Evolutionary conservation across 2,888 invertebrate species (phyloP).

Genomic region (Drosophila paramelanica): DNA sequence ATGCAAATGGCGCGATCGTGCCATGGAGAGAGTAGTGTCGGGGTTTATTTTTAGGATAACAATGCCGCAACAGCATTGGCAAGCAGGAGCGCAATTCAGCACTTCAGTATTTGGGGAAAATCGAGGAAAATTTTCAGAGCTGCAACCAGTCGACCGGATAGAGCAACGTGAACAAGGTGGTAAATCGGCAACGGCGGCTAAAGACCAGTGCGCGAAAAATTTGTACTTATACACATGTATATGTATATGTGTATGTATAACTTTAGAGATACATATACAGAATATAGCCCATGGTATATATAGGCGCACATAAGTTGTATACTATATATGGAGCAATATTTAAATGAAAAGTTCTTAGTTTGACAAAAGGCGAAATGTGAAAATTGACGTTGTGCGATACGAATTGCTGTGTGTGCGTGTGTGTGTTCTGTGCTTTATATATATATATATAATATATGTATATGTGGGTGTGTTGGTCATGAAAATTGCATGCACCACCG

Average conservation of each 20-base stretch:
- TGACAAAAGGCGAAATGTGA: constrained; percentile 60
- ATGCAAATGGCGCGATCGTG: constrained; percentile 18
- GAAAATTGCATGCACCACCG: constrained; percentile 41
- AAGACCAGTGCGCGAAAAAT: constrained; percentile 67
- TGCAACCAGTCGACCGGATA: constrained; percentile 73
- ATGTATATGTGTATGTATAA: constrained; percentile 22
- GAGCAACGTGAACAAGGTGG: constrained; percentile 71
- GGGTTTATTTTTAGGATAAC: constrained; percentile 76
- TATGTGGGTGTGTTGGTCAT: constrained; percentile 39
- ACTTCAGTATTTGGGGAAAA: constrained; percentile 59
- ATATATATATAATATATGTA: not conserved
- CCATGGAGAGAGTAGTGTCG: constrained; percentile 22
- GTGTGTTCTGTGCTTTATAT: constrained; percentile 11
- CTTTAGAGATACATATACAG: constrained; percentile 29
- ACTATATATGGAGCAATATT: constrained; percentile 54
- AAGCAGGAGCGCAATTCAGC: constrained; percentile 56
- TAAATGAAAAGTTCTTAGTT: constrained; percentile 52
- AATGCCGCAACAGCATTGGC: constrained; percentile 63
- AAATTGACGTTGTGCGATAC: constrained; percentile 45
- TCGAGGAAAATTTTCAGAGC: constrained; percentile 58
- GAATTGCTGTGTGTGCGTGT: constrained; percentile 18
- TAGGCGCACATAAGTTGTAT: constrained; percentile 34
- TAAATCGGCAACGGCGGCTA: constrained; percentile 47
- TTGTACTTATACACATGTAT: constrained; percentile 27
- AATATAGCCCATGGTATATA: constrained; percentile 52